A percentile compares a stretch with the other conserved stretches of the same genome.
phyloP scores from a whole-genome alignment of 2,113 vertebrate genomes.

The Galemys pyrenaicus region DNA sequence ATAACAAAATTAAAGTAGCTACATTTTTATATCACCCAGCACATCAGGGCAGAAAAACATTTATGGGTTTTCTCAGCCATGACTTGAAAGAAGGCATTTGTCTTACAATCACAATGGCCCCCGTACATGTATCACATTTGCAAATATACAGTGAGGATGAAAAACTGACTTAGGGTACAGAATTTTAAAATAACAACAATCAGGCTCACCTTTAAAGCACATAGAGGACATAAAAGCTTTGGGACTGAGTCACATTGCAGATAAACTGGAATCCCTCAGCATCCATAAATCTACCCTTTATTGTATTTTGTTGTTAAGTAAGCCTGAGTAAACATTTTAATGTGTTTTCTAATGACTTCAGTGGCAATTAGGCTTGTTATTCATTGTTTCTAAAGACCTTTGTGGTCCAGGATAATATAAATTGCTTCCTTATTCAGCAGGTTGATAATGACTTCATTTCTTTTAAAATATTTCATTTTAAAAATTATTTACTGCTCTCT shows the following conservation, averaged over 20 bases:
- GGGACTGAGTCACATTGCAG: neutral
- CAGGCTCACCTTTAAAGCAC: neutral
- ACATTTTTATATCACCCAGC: neutral
- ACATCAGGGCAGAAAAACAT: neutral
- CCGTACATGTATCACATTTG: neutral
- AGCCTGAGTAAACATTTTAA: constrained; percentile 63
- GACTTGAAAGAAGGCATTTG: neutral
- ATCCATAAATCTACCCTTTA: constrained; percentile 40
- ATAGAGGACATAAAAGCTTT: neutral
- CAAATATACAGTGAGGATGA: neutral
- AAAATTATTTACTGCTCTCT: constrained; percentile 61
- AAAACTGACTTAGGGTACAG: neutral
- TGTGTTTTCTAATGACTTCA: constrained; percentile 68
- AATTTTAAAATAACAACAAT: neutral
- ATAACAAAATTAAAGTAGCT: neutral
- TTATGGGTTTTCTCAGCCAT: neutral
- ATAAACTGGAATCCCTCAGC: constrained; percentile 33
- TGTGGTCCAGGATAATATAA: constrained; percentile 50
- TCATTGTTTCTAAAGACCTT: constrained; percentile 67
- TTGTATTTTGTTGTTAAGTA: constrained; percentile 53
- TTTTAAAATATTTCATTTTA: constrained; percentile 61
- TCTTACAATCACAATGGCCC: neutral
- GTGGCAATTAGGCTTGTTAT: constrained; percentile 58
- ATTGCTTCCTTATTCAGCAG: constrained; percentile 65
- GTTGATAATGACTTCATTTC: constrained; percentile 70